Evolutionary conservation across 1,140 invertebrate genomes (phyloP).

Genomic region (Calephelis nemesis): DNA sequence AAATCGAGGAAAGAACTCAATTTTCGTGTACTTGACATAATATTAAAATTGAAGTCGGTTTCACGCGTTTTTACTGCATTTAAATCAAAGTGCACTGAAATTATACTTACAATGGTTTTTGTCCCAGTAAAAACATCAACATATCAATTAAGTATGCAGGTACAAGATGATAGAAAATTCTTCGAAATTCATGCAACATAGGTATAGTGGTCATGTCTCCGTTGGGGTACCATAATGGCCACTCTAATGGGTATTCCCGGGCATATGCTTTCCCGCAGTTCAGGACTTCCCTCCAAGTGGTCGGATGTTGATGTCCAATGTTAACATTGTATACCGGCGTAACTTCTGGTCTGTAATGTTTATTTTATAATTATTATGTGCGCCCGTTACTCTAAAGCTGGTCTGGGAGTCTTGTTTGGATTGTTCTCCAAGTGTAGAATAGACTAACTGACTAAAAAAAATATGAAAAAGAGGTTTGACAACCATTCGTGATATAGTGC

Average conservation of each 20-base stretch:
- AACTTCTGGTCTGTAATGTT: constrained; percentile 74
- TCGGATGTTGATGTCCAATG: constrained; percentile 81
- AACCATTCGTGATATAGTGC: no score
- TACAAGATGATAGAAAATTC: constrained; percentile 81
- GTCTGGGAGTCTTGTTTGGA: no score
- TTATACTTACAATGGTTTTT: constrained; percentile 82
- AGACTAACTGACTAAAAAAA: no score
- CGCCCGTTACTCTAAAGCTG: no score
- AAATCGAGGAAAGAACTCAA: no score
- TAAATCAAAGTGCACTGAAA: not conserved
- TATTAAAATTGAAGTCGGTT: no score
- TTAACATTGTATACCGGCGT: constrained; percentile 88
- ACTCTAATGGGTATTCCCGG: constrained; percentile 75
- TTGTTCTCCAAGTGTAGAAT: no score
- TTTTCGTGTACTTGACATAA: no score
- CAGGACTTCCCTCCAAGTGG: constrained; percentile 90
- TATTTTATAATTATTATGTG: not conserved
- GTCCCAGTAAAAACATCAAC: constrained; percentile 78
- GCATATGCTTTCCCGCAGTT: constrained; percentile 80
- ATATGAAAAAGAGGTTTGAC: no score
- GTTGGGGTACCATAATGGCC: constrained; percentile 83
- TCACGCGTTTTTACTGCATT: not conserved
- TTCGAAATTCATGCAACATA: constrained; percentile 77
- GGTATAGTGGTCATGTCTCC: constrained; percentile 81
- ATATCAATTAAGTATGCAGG: constrained; percentile 83